Evolutionary conservation across 2,797 vertebrate genomes (phyloP), one percentile per base, ranked within the genome.

Genomic region (Enteromius afrohamiltoni): DNA sequence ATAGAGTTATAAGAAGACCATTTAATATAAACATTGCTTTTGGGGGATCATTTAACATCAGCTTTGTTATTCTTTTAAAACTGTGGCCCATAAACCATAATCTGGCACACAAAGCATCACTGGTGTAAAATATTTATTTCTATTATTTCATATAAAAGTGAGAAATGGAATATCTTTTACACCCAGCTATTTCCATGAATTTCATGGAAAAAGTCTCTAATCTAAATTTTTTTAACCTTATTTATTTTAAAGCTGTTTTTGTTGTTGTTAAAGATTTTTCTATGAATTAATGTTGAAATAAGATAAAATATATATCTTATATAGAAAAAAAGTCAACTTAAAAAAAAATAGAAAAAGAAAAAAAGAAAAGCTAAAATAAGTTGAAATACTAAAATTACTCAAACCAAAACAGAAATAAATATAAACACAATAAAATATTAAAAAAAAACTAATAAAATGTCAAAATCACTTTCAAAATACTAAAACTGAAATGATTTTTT

Each of bases 161-260:
- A 45, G 45, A 40, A 42, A 58, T 55, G 2, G 19, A 16, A 37
- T 42, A 49, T 34, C 0, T 62, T 49, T 74, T 58, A 75, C 9
- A 45, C n/a, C 17, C 77, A 79, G 60, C 49, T 58, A 23, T 64
- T n/a, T n/a, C n/a, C n/a, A n/a, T 74, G 37, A 47, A 29, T 64
- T 84, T 79, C 4, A 65, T 53, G n/a, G 23, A 79, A 45, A 73
- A 19, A 58, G 8, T 64, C 19, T 77, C 16, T 11, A 21, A 1
- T 60, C 11, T n/a, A 5, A 55, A 0, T 58, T 60, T 60, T 62
- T 64, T 1, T 0, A 6, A 62, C 13, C 16, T 6, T 17, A 45
- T 70, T 6, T 17, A 45, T 70, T 71, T 71, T 47, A 47, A 71
- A 19, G n/a, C 3, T 19, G 23, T 70, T 47, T 5, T 23, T 40